Evolutionary conservation across 2,113 vertebrate genomes (phyloP).

Genomic region (Chloroceryle aenea): DNA sequence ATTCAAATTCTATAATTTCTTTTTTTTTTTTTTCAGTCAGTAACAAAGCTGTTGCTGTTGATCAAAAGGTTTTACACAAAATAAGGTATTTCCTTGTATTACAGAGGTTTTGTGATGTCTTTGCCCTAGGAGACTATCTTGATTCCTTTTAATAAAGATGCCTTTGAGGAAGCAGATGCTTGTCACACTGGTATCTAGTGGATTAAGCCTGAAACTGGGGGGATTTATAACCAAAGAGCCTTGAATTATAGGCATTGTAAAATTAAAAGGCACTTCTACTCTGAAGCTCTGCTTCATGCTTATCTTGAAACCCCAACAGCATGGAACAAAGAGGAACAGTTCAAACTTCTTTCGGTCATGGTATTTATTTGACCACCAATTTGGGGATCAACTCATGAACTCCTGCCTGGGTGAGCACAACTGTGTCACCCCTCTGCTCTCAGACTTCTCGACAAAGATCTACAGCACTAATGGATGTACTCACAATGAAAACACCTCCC

Average conservation of each 20-base stretch:
- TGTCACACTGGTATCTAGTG: constrained; percentile 5
- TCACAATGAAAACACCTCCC: accelerated
- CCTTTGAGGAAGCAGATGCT: constrained; percentile 31
- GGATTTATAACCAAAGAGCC: neutral
- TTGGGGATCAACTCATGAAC: neutral
- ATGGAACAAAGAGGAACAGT: neutral
- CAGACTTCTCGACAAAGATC: neutral
- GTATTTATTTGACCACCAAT: neutral
- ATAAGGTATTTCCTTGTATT: neutral
- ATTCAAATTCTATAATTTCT: neutral
- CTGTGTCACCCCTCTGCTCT: neutral
- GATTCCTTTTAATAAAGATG: constrained; percentile 25
- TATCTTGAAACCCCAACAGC: constrained; percentile 9
- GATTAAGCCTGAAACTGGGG: neutral
- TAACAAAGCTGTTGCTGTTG: neutral
- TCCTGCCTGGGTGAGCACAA: neutral
- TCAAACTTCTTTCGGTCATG: neutral
- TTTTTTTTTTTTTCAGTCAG: neutral
- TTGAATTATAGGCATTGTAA: constrained; percentile 1
- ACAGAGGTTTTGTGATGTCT: neutral
- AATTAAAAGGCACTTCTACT: neutral
- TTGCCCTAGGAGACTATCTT: neutral
- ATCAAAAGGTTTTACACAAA: constrained; percentile 16
- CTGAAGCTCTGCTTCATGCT: neutral
- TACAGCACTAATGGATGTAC: neutral